Evolutionary conservation across 1,140 invertebrate species (phyloP).

Genomic region (Telenomus remus): DNA sequence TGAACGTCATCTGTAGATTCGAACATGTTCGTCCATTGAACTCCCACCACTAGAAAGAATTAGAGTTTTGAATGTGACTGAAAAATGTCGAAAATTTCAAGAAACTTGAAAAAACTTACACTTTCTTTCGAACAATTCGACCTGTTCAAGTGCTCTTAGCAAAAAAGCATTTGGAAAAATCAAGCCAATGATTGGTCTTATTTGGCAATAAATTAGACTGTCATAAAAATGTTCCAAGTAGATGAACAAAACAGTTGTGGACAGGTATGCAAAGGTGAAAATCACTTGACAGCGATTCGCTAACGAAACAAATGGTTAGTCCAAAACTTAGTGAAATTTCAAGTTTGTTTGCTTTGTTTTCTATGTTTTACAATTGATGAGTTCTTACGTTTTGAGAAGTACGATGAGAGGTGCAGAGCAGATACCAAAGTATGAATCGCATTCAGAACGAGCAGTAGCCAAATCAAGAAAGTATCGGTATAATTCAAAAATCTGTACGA

Average conservation of each 20-base stretch:
- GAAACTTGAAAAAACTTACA: not conserved
- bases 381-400: constrained; percentile 3
- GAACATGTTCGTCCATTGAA: constrained; percentile 18
- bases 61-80: not conserved
- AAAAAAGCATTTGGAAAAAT: constrained; percentile 11
- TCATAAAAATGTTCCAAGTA: constrained; percentile 14
- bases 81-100: too few relatives aligned
- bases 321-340: too few relatives aligned
- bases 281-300: constrained; percentile 1
- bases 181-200: not conserved
- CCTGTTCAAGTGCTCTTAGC: constrained; percentile 9
- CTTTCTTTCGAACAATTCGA: constrained; percentile 11
- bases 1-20: constrained; percentile 1
- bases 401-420: constrained; percentile 2
- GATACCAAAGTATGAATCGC: not conserved
- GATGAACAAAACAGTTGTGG: not conserved
- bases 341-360: too few relatives aligned
- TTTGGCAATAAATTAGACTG: not conserved
- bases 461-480: constrained; percentile 3
- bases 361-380: too few relatives aligned
- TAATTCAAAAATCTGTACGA: not conserved
- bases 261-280: not conserved
- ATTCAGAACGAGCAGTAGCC: not conserved
- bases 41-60: constrained; percentile 9
- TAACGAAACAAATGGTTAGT: too few relatives aligned